Evolutionary conservation across 1,140 invertebrate genomes (phyloP).

Genomic region (Bilobella aurantiaca): DNA sequence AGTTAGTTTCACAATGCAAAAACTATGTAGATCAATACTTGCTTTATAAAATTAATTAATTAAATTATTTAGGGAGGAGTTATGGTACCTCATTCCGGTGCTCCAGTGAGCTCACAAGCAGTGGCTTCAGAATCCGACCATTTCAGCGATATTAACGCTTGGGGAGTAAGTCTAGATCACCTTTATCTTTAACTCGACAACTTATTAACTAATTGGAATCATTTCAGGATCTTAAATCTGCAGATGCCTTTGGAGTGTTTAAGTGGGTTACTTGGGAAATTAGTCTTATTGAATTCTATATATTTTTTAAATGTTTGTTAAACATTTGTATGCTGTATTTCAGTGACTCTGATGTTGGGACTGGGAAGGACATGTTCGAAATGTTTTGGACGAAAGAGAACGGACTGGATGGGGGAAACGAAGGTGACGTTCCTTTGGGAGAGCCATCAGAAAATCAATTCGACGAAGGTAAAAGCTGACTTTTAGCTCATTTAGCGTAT

Average conservation of each 20-base stretch:
- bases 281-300: neutral
- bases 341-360: neutral
- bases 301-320: no score
- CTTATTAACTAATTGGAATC: neutral
- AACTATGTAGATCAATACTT: neutral
- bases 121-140: neutral
- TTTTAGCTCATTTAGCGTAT: neutral
- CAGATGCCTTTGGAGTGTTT: neutral
- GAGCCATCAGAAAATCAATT: neutral
- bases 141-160: conserved; percentile 1
- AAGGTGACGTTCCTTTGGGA: neutral
- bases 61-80: neutral
- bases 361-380: neutral
- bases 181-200: neutral
- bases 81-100: neutral
- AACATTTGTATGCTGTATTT: neutral
- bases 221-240: conserved; percentile 1
- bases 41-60: neutral
- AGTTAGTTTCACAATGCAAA: no score
- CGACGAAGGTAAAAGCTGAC: neutral
- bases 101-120: neutral
- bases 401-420: neutral
- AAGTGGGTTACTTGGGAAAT: neutral
- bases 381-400: neutral
- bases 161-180: neutral